These are phyloP conservation scores for Calameuta pallipes DNA, from an alignment of 2,888 invertebrate genomes.

Conservation along the genomic window DNA sequence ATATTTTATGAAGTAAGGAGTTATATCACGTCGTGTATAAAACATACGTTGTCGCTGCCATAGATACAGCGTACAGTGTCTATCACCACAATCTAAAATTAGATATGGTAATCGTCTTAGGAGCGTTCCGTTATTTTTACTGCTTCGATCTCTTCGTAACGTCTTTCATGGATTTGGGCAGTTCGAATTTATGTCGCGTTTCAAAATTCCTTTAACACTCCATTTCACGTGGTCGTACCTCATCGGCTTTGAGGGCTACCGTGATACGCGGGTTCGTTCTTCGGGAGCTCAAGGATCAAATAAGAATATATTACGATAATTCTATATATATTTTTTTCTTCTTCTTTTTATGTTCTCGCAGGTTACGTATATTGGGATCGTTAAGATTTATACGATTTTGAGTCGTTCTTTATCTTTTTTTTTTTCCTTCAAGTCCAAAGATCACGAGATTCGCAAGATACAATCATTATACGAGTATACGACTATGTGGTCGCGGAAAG, in stretches of 20 bases:
- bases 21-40: background rate
- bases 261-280: background rate
- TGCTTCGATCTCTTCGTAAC: conserved; percentile 34
- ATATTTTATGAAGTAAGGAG: background rate
- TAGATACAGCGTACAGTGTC: conserved; percentile 8
- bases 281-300: background rate
- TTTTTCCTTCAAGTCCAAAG: background rate
- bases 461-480: background rate
- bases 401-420: background rate
- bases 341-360: background rate
- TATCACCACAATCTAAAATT: conserved; percentile 40
- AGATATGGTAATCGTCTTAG: conserved; percentile 43
- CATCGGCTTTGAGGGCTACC: background rate
- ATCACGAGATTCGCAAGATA: background rate
- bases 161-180: conserved; percentile 1
- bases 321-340: background rate
- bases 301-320: background rate
- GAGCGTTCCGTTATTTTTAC: conserved; percentile 44
- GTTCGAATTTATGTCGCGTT: conserved; percentile 3
- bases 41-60: background rate
- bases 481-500: background rate
- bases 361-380: background rate
- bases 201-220: background rate
- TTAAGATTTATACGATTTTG: background rate
- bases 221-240: background rate